Conservation (phyloP, 2,797 vertebrate species). For the Eulemur mongoz region DNA sequence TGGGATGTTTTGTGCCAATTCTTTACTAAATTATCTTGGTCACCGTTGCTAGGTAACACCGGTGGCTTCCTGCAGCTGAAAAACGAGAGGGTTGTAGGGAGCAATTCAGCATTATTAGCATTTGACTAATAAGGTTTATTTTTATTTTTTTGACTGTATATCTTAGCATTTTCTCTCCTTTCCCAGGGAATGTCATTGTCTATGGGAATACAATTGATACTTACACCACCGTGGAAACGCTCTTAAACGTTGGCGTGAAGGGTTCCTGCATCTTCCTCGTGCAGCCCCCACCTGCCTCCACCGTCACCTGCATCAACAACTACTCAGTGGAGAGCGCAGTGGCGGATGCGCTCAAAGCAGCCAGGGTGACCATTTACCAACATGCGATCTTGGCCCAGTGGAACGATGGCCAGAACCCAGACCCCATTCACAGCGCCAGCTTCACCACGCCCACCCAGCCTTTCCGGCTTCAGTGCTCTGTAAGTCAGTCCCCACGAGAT, state of each 20-base stretch:
- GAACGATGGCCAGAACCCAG: conserved; percentile 81
- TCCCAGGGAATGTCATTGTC: conserved; percentile 90
- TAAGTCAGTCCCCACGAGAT: conserved; percentile 82
- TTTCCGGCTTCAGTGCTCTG: conserved; percentile 88
- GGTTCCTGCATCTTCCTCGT: conserved; percentile 89
- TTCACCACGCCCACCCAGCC: conserved; percentile 86
- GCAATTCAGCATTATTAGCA: conserved; percentile 82
- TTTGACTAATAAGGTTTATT: conserved; percentile 80
- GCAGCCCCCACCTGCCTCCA: conserved; percentile 78
- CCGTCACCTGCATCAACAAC: conserved; percentile 83
- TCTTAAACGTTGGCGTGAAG: conserved; percentile 88
- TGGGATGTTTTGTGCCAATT: conserved; percentile 86
- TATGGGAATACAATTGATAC: conserved; percentile 91
- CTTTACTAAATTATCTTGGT: conserved; percentile 87
- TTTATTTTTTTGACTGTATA: conserved; percentile 45
- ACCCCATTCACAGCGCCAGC: conserved; percentile 85
- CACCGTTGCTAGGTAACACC: conserved; percentile 88
- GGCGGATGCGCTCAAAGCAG: conserved; percentile 75
- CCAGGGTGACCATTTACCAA: conserved; percentile 84
- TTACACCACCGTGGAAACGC: conserved; percentile 89
- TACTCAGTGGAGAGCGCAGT: conserved; percentile 80
- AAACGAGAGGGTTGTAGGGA: conserved; percentile 84
- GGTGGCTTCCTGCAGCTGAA: conserved; percentile 86
- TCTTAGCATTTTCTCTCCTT: conserved; percentile 67
- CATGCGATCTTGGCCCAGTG: conserved; percentile 88